Percentiles rank a stretch among this genome's conserved stretches.
Evolutionary conservation across 2,797 vertebrate species (phyloP).

Genomic region (Paramormyrops hopkinsi): DNA sequence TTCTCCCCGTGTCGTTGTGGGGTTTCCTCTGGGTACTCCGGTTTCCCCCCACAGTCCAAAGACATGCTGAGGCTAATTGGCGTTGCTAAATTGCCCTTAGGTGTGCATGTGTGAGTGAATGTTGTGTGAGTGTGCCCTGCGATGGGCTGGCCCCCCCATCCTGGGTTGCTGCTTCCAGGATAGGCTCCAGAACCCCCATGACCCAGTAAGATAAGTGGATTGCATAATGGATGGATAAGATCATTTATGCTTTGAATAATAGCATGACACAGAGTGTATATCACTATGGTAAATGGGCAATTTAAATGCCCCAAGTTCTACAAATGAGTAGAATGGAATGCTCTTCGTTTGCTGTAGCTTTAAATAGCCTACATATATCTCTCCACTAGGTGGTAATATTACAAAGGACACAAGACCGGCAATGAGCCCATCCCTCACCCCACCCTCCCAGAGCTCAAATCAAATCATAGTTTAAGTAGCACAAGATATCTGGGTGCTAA

Average conservation of each 20-base stretch:
- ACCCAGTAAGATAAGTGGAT: too few relatives aligned
- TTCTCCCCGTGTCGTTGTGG: too few relatives aligned
- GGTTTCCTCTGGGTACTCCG: too few relatives aligned
- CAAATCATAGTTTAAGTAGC: not conserved
- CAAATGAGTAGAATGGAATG: not conserved
- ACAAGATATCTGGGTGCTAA: not conserved
- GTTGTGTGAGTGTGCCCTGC: too few relatives aligned
- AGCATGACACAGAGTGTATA: not conserved
- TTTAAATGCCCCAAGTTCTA: not conserved
- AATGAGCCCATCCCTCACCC: not conserved
- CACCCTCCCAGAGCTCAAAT: not conserved
- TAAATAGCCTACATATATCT: not conserved
- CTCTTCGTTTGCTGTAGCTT: not conserved
- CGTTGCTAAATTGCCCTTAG: too few relatives aligned
- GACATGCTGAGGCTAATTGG: too few relatives aligned
- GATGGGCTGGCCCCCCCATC: too few relatives aligned
- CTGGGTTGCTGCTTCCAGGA: too few relatives aligned
- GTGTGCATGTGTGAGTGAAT: too few relatives aligned
- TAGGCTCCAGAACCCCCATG: too few relatives aligned
- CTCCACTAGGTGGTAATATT: not conserved
- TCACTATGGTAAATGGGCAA: not conserved
- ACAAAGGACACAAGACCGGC: not conserved
- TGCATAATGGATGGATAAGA: not conserved
- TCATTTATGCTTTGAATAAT: not conserved
- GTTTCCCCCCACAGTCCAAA: too few relatives aligned